Evolutionary conservation across 2,888 invertebrate genomes (phyloP).

Genomic region (Adela reaumurella): DNA sequence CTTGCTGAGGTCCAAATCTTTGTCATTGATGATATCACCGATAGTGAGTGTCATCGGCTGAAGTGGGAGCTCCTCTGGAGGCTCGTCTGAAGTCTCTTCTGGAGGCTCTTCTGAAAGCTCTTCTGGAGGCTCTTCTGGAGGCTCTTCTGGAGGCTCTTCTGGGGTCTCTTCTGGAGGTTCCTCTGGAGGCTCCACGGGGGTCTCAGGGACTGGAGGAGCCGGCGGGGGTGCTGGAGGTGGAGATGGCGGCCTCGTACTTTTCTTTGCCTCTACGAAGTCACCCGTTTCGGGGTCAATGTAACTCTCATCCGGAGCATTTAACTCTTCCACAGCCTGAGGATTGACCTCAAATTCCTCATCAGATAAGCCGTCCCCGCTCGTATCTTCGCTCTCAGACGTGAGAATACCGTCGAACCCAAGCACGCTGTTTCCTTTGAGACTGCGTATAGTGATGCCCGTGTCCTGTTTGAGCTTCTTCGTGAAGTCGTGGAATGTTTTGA

Average conservation of each 20-base stretch:
- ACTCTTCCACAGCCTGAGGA: constrained; percentile 41
- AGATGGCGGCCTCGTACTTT: constrained; percentile 11
- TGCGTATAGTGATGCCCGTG: constrained; percentile 47
- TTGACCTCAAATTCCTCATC: constrained; percentile 50
- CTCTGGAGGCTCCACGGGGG: constrained; percentile 6
- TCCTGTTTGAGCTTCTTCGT: constrained; percentile 52
- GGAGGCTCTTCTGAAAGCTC: no score
- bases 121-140: no score
- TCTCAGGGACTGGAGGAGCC: constrained; percentile 7
- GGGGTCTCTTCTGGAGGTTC: neutral
- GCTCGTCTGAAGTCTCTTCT: no score
- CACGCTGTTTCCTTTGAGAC: constrained; percentile 46
- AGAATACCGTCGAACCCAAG: constrained; percentile 28
- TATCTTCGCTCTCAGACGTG: constrained; percentile 30
- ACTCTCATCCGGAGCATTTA: constrained; percentile 46
- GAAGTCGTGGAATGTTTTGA: constrained; percentile 47
- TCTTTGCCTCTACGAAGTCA: constrained; percentile 35
- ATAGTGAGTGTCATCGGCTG: constrained; percentile 45
- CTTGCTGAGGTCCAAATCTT: constrained; percentile 42
- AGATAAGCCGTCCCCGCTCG: constrained; percentile 49
- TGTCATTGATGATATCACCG: constrained; percentile 46
- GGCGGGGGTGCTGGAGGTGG: constrained; percentile 7
- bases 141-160: no score
- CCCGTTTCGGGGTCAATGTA: constrained; percentile 52
- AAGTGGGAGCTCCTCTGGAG: constrained; percentile 9